phyloP scores from a whole-genome alignment of 2,888 invertebrate genomes.

The Drosophila colorata region DNA sequence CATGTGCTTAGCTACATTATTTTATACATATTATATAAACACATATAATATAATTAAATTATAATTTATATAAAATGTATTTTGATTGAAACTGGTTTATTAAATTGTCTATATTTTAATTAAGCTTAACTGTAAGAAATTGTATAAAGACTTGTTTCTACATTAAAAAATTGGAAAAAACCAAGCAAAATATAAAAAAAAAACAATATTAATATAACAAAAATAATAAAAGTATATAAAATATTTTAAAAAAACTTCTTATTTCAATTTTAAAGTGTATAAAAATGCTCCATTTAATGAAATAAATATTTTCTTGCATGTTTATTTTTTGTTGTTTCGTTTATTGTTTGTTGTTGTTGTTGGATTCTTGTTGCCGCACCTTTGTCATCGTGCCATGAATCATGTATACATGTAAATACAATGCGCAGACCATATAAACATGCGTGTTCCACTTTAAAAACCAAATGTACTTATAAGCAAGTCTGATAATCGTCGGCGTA shows the following conservation, averaged over 20 bases:
- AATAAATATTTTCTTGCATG: constrained; percentile 22
- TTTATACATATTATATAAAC: neutral
- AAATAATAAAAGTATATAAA: neutral
- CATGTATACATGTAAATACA: constrained; percentile 63
- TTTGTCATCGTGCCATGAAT: constrained; percentile 69
- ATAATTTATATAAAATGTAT: too few relatives aligned
- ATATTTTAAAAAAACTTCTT: neutral
- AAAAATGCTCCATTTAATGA: constrained; percentile 2
- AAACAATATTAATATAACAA: too few relatives aligned
- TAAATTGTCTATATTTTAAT: neutral
- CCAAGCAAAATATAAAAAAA: too few relatives aligned
- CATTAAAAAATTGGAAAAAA: too few relatives aligned
- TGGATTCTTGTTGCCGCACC: constrained; percentile 63
- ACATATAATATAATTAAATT: neutral
- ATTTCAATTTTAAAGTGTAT: constrained; percentile 22
- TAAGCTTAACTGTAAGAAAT: too few relatives aligned
- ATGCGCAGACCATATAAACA: constrained; percentile 51
- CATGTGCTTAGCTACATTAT: neutral
- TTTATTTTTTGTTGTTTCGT: constrained; percentile 29
- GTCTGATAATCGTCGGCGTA: constrained; percentile 32
- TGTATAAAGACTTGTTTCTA: too few relatives aligned
- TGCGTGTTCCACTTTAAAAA: constrained; percentile 75
- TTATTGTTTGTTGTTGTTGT: constrained; percentile 29
- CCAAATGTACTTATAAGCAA: constrained; percentile 41
- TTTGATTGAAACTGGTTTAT: neutral